Evolutionary conservation across 2,797 vertebrate species (phyloP).

Genomic region (Gila robusta): DNA sequence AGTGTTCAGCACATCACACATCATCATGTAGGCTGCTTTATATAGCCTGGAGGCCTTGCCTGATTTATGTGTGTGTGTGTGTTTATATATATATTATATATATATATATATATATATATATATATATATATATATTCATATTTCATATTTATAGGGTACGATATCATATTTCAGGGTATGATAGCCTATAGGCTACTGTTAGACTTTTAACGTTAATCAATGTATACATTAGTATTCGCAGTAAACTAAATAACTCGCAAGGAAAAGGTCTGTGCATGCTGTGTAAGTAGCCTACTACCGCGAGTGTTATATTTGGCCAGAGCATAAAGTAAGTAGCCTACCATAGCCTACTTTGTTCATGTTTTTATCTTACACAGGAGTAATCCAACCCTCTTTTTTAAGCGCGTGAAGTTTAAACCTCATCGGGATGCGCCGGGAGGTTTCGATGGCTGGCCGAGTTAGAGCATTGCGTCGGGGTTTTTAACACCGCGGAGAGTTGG

Average conservation of each 20-base stretch:
- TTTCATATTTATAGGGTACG: too few species aligned
- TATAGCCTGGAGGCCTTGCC: constrained; percentile 14
- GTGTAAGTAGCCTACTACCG: background rate
- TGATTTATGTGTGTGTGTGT: background rate
- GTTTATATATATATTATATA: too few species aligned
- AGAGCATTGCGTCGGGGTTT: constrained; percentile 43
- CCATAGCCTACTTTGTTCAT: background rate
- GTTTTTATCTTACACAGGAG: constrained; percentile 33
- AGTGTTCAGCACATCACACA: constrained; percentile 59
- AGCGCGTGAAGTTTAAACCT: constrained; percentile 59
- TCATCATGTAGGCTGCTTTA: constrained; percentile 53
- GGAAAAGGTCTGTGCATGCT: background rate
- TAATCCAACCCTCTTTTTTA: constrained; percentile 21
- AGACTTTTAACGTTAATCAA: background rate
- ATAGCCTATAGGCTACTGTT: background rate
- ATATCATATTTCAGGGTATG: background rate
- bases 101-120: too few species aligned
- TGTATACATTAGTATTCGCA: background rate
- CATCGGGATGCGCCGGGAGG: constrained; percentile 52
- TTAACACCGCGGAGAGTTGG: constrained; percentile 60
- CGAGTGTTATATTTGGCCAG: constrained; percentile 18
- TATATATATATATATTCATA: too few species aligned
- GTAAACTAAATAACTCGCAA: background rate
- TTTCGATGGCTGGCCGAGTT: constrained; percentile 56
- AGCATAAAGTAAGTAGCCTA: background rate